These are phyloP conservation scores for Sebastes steindachneri DNA, from an alignment of 2,797 vertebrate species.

Conservation along the genomic window DNA sequence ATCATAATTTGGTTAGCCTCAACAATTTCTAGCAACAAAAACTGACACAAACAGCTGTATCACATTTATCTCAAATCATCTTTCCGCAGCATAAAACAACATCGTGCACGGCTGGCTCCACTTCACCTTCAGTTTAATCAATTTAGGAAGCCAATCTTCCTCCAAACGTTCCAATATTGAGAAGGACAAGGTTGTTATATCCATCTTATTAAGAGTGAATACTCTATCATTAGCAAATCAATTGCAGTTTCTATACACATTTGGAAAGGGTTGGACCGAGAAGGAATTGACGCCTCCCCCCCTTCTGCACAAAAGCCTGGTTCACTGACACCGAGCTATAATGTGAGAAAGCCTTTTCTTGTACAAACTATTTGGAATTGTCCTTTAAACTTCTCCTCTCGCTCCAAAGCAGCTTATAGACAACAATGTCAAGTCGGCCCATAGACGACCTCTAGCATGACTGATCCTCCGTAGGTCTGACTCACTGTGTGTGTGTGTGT, in stretches of 20 bases:
- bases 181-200: constrained; percentile 59
- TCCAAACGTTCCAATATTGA: constrained; percentile 48
- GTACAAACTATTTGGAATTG: constrained; percentile 59
- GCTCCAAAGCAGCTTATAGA: constrained; percentile 74
- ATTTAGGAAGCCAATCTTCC: constrained; percentile 67
- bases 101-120: constrained; percentile 55
- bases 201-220: constrained; percentile 63
- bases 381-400: constrained; percentile 68
- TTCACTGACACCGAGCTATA: constrained; percentile 50
- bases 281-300: constrained; percentile 45
- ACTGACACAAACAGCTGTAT: constrained; percentile 39
- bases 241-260: constrained; percentile 66
- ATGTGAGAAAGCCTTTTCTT: constrained; percentile 42
- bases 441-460: constrained; percentile 66
- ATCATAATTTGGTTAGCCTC: constrained; percentile 24
- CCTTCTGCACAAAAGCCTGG: constrained; percentile 38
- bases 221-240: constrained; percentile 78
- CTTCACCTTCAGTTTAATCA: constrained; percentile 71
- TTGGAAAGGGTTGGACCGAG: constrained; percentile 48
- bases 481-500: constrained; percentile 27
- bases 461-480: constrained; percentile 64
- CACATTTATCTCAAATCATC: constrained; percentile 69
- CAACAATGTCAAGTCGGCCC: constrained; percentile 72
- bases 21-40: constrained; percentile 36
- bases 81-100: constrained; percentile 60